phyloP scores from a whole-genome alignment of 2,888 invertebrate genomes.

The Callyntrura sp. region DNA sequence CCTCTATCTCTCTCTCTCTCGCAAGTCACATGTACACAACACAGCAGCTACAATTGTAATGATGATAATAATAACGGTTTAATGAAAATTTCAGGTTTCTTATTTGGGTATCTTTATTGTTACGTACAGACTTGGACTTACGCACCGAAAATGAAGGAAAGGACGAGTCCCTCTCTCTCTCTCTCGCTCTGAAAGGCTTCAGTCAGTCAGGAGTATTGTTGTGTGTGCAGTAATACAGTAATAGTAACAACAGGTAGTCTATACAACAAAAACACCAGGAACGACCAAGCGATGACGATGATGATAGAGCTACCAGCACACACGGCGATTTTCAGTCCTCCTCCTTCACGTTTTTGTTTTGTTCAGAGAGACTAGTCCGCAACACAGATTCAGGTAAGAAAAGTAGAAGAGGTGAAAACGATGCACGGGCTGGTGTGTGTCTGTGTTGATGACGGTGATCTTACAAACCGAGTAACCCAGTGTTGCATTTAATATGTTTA shows the following conservation, averaged over 20 bases:
- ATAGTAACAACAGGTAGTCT: background rate
- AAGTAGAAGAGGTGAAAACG: conserved; percentile 33
- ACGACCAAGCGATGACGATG: conserved; percentile 30
- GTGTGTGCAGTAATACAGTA: background rate
- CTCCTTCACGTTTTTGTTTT: conserved; percentile 37
- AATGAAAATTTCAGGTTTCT: conserved; percentile 74
- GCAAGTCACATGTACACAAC: conserved; percentile 47
- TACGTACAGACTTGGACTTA: conserved; percentile 45
- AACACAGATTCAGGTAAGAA: conserved; percentile 42
- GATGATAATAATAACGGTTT: conserved; percentile 76
- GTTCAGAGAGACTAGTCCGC: conserved; percentile 16
- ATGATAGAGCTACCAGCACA: conserved; percentile 29
- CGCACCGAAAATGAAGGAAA: conserved; percentile 51
- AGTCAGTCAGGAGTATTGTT: conserved; percentile 18
- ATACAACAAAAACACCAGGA: conserved; percentile 35
- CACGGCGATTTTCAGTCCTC: conserved; percentile 43
- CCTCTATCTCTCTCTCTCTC: background rate
- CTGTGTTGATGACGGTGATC: conserved; percentile 70
- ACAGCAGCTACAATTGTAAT: conserved; percentile 65
- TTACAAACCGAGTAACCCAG: conserved; percentile 78
- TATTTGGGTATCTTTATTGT: conserved; percentile 54
- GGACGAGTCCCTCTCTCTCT: background rate
- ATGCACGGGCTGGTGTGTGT: conserved; percentile 51
- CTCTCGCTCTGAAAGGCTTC: conserved; percentile 24
- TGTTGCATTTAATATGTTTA: conserved; percentile 75